Evolutionary conservation across 2,797 vertebrate genomes (phyloP).

Genomic region (Labeo calbasu): DNA sequence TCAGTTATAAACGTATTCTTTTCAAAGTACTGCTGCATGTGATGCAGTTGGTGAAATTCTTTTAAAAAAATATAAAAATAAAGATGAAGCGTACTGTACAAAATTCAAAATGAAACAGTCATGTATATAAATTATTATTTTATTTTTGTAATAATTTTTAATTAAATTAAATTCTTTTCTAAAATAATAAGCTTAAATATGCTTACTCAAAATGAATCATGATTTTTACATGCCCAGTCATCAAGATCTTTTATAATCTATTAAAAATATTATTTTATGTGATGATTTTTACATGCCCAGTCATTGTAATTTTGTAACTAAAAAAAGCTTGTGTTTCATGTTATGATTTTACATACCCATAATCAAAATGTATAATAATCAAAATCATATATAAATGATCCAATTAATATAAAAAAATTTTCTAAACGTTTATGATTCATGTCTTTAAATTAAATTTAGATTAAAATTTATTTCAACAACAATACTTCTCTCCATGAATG

Average conservation of each 20-base stretch:
- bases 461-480: background rate
- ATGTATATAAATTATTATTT: too few relatives aligned
- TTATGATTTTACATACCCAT: background rate
- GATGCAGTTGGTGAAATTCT: background rate
- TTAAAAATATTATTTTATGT: background rate
- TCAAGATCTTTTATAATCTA: background rate
- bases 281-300: background rate
- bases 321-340: background rate
- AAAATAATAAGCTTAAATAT: too few relatives aligned
- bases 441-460: background rate
- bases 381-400: background rate
- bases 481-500: background rate
- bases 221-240: background rate
- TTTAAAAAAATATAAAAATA: background rate
- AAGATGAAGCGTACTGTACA: background rate
- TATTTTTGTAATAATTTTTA: too few relatives aligned
- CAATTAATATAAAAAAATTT: background rate
- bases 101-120: background rate
- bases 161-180: too few relatives aligned
- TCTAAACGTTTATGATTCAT: background rate
- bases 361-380: background rate
- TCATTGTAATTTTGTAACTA: background rate
- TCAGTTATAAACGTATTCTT: background rate
- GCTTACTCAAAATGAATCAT: too few relatives aligned
- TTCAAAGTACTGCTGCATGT: background rate